Base-by-base conservation (phyloP, 2,888 invertebrate genomes). In the Leptopilina syphax region DNA sequence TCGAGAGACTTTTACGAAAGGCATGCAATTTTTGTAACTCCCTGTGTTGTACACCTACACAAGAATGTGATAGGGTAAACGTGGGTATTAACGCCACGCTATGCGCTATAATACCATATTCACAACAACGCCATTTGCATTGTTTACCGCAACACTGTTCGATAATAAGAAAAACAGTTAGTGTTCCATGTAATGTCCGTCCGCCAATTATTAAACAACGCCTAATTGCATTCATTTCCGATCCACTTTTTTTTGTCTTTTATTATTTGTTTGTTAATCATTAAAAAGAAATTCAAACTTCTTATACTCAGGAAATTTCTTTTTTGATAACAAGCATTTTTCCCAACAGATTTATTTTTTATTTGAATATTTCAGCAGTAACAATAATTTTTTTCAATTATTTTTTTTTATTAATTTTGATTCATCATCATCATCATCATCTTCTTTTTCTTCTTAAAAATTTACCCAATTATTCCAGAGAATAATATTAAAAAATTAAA, bases 11-110 rank as follows among this genome's bases (percentile, higher is more conserved):
- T 54, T 34, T 70, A 27, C 66, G 77, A 65, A 47, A 77, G 77
- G 77, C 77, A 77, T 66, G 77, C 66, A 66, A 77, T 77, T 77
- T 77, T 77, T 78, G 67, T 65, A 54, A 27, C 57, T 68, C 44
- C 44, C 34, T 13, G 67, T 47, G 57, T 68, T 47, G 47, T 73
- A 70, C 73, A 73, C 73, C 73, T 57, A 73, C 73, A 73, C 73
- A 57, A 54, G 57, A 73, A 73, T 73, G 57, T 34, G 70, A 73
- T 57, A 73, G 57, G 34, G 41, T 73, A 57, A 73, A 73, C 54
- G 73, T 73, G 57, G 73, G 54, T 73, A 73, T 73, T 73, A 73
- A 73, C 54, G 47, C 67, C 47, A 67, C 67, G 47, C 44, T 67
- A 67, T 67, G 63, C 63, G 63, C 63, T 63, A 63, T 63, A 63